Conservation (phyloP, 2,113 vertebrate genomes). For the Nycticryphes semicollaris region DNA sequence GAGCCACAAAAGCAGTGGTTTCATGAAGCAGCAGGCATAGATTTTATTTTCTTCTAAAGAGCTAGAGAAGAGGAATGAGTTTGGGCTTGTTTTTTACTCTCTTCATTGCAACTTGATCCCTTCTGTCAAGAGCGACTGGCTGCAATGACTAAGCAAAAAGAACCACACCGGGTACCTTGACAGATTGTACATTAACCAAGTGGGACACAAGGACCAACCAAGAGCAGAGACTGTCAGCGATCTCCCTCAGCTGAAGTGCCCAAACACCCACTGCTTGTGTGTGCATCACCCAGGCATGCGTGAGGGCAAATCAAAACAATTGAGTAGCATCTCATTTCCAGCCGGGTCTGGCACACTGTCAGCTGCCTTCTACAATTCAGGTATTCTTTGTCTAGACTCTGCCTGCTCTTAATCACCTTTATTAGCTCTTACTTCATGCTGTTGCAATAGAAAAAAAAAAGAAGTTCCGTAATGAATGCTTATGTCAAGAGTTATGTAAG, state of each 20-base stretch:
- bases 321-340: background rate
- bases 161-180: background rate
- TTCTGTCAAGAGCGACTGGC: background rate
- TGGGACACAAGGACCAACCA: background rate
- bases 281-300: background rate
- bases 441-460: background rate
- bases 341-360: background rate
- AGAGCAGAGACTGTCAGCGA: background rate
- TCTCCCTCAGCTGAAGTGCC: background rate
- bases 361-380: background rate
- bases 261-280: accelerated
- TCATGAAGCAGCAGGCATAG: background rate
- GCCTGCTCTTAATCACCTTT: background rate
- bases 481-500: background rate
- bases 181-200: background rate
- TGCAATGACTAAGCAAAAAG: background rate
- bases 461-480: background rate
- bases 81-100: background rate
- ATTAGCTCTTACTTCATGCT: background rate
- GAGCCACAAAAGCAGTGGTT: background rate
- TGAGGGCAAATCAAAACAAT: background rate
- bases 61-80: background rate
- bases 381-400: background rate
- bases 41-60: background rate
- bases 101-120: background rate